Conservation (phyloP, 2,797 vertebrate genomes). For the Erpetoichthys calabaricus region DNA sequence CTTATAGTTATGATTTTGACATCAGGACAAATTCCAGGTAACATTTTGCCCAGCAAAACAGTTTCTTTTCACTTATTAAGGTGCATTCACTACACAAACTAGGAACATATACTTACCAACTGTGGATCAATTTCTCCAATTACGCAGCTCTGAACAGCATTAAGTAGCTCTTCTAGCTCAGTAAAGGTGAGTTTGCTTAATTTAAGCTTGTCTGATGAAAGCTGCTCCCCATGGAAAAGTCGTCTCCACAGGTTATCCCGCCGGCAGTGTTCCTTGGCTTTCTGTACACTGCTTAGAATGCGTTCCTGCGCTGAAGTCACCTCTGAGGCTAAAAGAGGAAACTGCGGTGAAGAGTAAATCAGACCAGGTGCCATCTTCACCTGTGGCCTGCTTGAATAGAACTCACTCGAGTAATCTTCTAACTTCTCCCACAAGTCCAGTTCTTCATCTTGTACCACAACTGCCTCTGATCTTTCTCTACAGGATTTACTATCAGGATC, state of each 20-base stretch:
- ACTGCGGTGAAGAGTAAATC: constrained; percentile 60
- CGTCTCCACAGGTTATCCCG: constrained; percentile 92
- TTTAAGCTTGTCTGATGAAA: constrained; percentile 80
- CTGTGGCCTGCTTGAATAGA: constrained; percentile 37
- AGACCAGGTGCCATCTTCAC: constrained; percentile 38
- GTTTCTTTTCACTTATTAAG: too few relatives aligned
- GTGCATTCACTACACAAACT: too few relatives aligned
- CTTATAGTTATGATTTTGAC: too few relatives aligned
- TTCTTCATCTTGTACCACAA: constrained; percentile 24
- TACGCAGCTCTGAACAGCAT: constrained; percentile 79
- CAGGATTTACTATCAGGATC: constrained; percentile 42
- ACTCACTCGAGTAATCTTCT: constrained; percentile 46
- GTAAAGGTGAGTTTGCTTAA: constrained; percentile 72
- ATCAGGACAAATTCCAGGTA: too few relatives aligned
- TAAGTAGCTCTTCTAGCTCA: constrained; percentile 86
- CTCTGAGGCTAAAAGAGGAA: constrained; percentile 74
- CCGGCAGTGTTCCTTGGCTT: constrained; percentile 90
- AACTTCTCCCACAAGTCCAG: constrained; percentile 43
- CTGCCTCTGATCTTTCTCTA: constrained; percentile 40
- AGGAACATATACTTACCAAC: constrained; percentile 49
- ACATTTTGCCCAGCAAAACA: too few relatives aligned
- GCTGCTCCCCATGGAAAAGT: constrained; percentile 84
- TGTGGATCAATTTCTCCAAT: constrained; percentile 86
- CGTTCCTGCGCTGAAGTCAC: constrained; percentile 66
- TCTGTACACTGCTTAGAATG: constrained; percentile 76